These are phyloP conservation scores for Scolopax rusticola DNA, from an alignment of 2,797 vertebrate species.

Conservation along the genomic window DNA sequence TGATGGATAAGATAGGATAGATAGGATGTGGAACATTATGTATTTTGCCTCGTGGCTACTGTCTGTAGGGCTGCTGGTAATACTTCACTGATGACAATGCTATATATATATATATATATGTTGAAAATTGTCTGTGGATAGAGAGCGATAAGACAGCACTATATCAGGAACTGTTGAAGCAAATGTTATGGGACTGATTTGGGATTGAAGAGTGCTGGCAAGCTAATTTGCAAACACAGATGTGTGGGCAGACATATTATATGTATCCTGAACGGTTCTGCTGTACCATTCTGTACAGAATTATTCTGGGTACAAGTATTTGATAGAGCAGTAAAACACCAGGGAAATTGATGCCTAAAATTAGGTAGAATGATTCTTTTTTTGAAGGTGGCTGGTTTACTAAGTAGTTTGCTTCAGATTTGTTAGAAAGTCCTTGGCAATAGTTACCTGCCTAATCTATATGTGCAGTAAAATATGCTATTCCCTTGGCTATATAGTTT, in stretches of 20 bases:
- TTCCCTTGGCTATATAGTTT: neutral
- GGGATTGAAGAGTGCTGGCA: slow-evolving; percentile 9
- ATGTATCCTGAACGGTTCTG: neutral
- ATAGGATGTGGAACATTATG: neutral
- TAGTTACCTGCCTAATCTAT: neutral
- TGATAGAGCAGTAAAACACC: neutral
- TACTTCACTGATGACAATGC: neutral
- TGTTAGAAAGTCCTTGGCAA: neutral
- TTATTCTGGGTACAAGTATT: neutral
- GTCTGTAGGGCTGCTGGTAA: neutral
- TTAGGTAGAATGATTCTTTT: neutral
- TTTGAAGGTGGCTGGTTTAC: neutral
- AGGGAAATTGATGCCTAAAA: neutral
- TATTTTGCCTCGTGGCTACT: neutral
- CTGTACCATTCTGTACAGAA: neutral
- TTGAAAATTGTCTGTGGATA: neutral
- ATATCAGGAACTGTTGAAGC: neutral
- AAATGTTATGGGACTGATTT: neutral
- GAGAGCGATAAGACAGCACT: neutral
- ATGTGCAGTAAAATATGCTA: neutral
- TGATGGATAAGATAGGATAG: neutral
- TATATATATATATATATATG: neutral
- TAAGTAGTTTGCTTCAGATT: neutral
- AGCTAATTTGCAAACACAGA: slow-evolving; percentile 28
- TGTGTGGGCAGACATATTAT: neutral